Percentiles rank a stretch among this genome's conserved stretches.
Conservation (phyloP, 2,888 invertebrate genomes). For the Protophormia terraenovae region DNA sequence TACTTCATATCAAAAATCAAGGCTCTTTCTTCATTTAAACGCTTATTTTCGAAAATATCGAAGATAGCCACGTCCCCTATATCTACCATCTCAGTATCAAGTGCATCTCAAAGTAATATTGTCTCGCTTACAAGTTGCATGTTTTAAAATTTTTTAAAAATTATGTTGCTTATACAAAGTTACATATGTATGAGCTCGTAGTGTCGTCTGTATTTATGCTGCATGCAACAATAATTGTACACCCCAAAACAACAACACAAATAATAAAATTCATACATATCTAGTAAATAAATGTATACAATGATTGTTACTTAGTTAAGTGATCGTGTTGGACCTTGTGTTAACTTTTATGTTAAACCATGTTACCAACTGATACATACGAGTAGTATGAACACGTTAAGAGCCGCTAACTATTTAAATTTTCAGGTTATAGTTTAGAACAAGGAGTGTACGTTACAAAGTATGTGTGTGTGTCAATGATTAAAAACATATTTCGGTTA, state of each 20-base stretch:
- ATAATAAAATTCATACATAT: background rate
- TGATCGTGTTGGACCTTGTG: slow-evolving; percentile 67
- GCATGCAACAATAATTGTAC: slow-evolving; percentile 32
- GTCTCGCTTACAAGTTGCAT: slow-evolving; percentile 54
- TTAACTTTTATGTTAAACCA: slow-evolving; percentile 64
- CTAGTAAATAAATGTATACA: slow-evolving; percentile 11
- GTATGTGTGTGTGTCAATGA: background rate
- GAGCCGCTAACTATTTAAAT: slow-evolving; percentile 66
- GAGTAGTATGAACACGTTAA: no score
- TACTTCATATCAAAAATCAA: no score
- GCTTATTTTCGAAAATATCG: no score
- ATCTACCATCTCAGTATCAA: slow-evolving; percentile 11
- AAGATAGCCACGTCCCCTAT: background rate
- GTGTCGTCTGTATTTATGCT: slow-evolving; percentile 14
- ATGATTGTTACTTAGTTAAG: slow-evolving; percentile 19
- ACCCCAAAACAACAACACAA: background rate
- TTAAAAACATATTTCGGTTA: slow-evolving; percentile 18
- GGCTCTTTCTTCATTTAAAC: no score
- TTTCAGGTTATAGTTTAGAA: slow-evolving; percentile 66
- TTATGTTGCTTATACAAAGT: slow-evolving; percentile 30
- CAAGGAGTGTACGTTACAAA: slow-evolving; percentile 57
- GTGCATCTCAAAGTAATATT: background rate
- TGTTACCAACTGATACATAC: slow-evolving; percentile 43
- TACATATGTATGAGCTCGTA: background rate
- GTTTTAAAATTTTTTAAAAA: slow-evolving; percentile 45